A percentile compares a stretch with the other conserved stretches of the same genome.
phyloP scores from a whole-genome alignment of 2,888 invertebrate genomes.

The Tetragonula carbonaria region DNA sequence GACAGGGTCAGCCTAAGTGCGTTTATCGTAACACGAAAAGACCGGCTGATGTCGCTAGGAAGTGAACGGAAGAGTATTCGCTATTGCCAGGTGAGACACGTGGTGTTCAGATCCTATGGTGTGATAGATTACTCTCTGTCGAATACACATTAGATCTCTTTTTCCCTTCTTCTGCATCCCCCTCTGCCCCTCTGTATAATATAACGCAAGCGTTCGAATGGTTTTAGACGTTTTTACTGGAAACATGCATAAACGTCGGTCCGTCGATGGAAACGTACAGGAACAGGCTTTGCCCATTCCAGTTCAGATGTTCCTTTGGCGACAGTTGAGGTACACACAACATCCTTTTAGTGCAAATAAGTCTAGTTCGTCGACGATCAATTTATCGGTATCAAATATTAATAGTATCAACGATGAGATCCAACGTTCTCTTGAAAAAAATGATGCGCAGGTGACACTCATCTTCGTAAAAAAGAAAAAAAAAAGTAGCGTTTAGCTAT shows the following conservation, averaged over 20 bases:
- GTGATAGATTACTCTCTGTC: neutral
- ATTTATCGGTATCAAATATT: neutral
- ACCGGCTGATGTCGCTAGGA: constrained; percentile 39
- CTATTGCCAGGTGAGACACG: constrained; percentile 62
- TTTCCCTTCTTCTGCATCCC: neutral
- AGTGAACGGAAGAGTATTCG: constrained; percentile 33
- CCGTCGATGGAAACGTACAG: constrained; percentile 87
- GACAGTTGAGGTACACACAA: constrained; percentile 91
- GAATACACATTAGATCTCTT: neutral
- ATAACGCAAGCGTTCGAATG: neutral
- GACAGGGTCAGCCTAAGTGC: constrained; percentile 16
- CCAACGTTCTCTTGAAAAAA: neutral
- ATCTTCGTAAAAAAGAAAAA: neutral
- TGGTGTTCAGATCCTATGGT: constrained; percentile 38
- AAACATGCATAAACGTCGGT: constrained; percentile 77
- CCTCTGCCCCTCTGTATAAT: neutral
- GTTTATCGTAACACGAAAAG: constrained; percentile 13
- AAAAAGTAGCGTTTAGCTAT: neutral
- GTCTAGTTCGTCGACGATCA: neutral
- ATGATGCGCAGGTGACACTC: neutral
- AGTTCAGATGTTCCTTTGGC: constrained; percentile 98
- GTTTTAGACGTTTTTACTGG: constrained; percentile 39
- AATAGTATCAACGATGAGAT: neutral
- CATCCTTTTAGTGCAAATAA: neutral
- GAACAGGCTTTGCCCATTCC: constrained; percentile 96